Percentiles rank a stretch among this genome's conserved stretches.
These are phyloP conservation scores for Sphaerophoria taeniata DNA, from an alignment of 2,888 invertebrate genomes.

Conservation along the genomic window DNA sequence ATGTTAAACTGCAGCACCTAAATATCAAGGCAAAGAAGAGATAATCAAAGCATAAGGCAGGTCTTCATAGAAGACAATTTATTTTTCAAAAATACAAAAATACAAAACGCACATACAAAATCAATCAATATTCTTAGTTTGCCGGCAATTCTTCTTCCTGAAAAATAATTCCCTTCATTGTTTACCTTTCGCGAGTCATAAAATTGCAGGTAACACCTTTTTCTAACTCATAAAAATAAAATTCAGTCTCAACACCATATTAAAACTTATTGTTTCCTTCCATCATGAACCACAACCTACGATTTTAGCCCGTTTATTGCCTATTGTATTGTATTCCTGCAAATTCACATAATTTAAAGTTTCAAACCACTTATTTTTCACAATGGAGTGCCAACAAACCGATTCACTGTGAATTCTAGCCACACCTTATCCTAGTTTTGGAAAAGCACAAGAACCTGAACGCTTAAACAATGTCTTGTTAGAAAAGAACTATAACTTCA, in stretches of 20 bases:
- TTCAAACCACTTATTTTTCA: conserved; percentile 36
- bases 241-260: conserved; percentile 27
- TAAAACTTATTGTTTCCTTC: conserved; percentile 49
- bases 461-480: neutral
- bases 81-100: too few species aligned
- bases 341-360: too few species aligned
- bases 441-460: conserved; percentile 50
- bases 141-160: neutral
- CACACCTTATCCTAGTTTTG: conserved; percentile 54
- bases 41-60: too few species aligned
- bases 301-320: too few species aligned
- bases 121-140: neutral
- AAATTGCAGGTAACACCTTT: conserved; percentile 57
- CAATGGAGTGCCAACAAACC: conserved; percentile 3
- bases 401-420: conserved; percentile 48
- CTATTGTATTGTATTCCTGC: too few species aligned
- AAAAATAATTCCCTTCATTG: conserved; percentile 52
- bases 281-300: conserved; percentile 10
- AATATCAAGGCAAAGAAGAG: too few species aligned
- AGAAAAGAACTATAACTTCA: conserved; percentile 8
- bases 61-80: too few species aligned
- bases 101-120: too few species aligned
- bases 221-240: conserved; percentile 35
- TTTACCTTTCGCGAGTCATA: conserved; percentile 19
- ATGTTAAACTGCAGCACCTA: too few species aligned